phyloP scores from a whole-genome alignment of 2,797 vertebrate species.

The Coregonus ussuriensis region DNA sequence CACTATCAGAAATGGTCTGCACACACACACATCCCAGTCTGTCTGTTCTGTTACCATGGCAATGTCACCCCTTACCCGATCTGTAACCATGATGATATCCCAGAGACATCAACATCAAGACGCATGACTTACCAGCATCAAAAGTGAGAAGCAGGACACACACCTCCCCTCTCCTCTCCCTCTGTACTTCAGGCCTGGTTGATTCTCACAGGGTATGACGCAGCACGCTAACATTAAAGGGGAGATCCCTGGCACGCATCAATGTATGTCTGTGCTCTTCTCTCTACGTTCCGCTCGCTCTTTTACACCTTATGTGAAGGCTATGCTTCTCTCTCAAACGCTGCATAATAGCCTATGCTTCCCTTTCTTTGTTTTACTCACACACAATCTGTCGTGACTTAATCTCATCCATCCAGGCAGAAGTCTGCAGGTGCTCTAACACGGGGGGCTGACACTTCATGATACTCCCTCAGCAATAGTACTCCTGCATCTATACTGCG shows the following conservation, averaged over 20 bases:
- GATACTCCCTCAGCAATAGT: not conserved
- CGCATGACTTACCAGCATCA: conserved; percentile 7
- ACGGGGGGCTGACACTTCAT: not conserved
- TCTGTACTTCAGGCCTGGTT: not conserved
- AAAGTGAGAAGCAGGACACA: conserved; percentile 12
- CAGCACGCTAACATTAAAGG: conserved; percentile 31
- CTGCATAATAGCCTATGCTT: too few relatives aligned
- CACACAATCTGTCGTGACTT: conserved; percentile 45
- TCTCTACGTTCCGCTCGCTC: not conserved
- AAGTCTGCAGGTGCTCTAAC: conserved; percentile 39
- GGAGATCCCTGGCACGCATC: conserved; percentile 38
- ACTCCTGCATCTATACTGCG: not conserved
- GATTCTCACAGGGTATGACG: conserved; percentile 18
- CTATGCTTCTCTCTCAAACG: not conserved
- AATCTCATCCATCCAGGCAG: conserved; percentile 26
- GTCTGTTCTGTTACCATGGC: not conserved
- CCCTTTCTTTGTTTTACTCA: not conserved
- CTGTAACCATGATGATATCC: conserved; percentile 22
- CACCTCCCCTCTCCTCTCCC: not conserved
- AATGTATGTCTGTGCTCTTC: not conserved
- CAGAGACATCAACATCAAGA: conserved; percentile 21
- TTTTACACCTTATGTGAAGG: not conserved
- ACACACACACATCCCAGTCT: not conserved
- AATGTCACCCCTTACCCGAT: not conserved
- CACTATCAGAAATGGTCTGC: too few relatives aligned